These are phyloP conservation scores for Melanaphis sacchari DNA, from an alignment of 1,140 invertebrate genomes.

Conservation along the genomic window DNA sequence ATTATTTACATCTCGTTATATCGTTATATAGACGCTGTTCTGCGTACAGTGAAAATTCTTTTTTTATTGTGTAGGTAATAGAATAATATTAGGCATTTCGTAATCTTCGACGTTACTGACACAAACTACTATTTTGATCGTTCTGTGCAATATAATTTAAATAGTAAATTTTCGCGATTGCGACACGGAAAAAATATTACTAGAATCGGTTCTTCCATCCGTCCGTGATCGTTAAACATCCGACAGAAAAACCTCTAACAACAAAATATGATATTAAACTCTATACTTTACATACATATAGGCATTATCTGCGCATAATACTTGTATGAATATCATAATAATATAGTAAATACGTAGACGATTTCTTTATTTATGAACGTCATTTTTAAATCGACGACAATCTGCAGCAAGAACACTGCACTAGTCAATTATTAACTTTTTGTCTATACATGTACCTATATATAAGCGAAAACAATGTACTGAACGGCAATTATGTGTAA, in stretches of 20 bases:
- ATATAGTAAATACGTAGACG: neutral
- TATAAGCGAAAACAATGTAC: neutral
- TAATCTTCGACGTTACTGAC: neutral
- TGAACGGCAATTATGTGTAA: neutral
- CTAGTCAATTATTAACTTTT: constrained; percentile 26
- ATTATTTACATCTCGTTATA: neutral
- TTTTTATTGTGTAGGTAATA: neutral
- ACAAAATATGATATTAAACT: neutral
- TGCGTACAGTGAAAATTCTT: neutral
- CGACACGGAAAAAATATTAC: neutral
- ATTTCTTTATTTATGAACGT: neutral
- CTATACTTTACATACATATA: neutral
- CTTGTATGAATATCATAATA: neutral
- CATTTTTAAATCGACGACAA: neutral
- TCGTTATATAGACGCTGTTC: too few relatives aligned
- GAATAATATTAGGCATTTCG: too few relatives aligned
- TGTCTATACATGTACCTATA: neutral
- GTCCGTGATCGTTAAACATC: neutral
- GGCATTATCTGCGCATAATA: neutral
- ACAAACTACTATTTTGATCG: neutral
- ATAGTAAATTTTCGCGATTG: neutral
- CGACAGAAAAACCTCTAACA: neutral
- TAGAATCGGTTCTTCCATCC: neutral
- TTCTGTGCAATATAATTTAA: neutral
- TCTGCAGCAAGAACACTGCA: neutral